Percentiles rank a stretch among this genome's conserved stretches.
These are phyloP conservation scores for Hydra vulgaris DNA, from an alignment of 30 jellyfish, hydroid and myxozoan species.

Conservation along the genomic window DNA sequence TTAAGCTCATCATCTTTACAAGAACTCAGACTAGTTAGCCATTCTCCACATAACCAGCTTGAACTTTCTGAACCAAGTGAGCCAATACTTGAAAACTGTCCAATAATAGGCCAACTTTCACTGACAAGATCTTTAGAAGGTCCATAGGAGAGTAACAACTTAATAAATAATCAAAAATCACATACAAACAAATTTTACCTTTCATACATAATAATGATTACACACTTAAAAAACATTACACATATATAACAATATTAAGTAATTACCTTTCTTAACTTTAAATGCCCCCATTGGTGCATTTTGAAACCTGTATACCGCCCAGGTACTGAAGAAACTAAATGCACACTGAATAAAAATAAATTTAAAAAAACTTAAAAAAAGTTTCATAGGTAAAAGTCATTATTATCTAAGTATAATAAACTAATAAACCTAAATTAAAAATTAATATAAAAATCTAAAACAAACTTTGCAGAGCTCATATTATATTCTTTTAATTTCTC, in stretches of 20 bases:
- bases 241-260: not conserved
- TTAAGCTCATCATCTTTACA: slow-evolving; percentile 6
- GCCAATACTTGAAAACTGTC: slow-evolving; percentile 95
- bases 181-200: not conserved
- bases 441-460: not conserved
- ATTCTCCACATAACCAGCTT: slow-evolving; percentile 76
- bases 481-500: slow-evolving; percentile 10
- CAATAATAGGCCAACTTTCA: slow-evolving; percentile 69
- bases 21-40: slow-evolving; percentile 57
- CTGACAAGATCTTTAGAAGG: slow-evolving; percentile 38
- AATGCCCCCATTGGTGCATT: slow-evolving; percentile 80
- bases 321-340: slow-evolving; percentile 85
- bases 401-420: no score
- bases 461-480: not conserved
- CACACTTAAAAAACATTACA: not conserved
- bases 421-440: not conserved
- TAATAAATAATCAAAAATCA: not conserved
- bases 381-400: not conserved
- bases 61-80: slow-evolving; percentile 68
- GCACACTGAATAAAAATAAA: slow-evolving; percentile 44
- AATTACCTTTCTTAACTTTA: slow-evolving; percentile 53
- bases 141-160: slow-evolving; percentile 60
- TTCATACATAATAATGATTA: not conserved
- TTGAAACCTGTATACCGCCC: slow-evolving; percentile 63
- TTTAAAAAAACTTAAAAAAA: not conserved